Evolutionary conservation across 2,888 invertebrate species (phyloP).

Genomic region (Imbricaverruca yamaguchii): DNA sequence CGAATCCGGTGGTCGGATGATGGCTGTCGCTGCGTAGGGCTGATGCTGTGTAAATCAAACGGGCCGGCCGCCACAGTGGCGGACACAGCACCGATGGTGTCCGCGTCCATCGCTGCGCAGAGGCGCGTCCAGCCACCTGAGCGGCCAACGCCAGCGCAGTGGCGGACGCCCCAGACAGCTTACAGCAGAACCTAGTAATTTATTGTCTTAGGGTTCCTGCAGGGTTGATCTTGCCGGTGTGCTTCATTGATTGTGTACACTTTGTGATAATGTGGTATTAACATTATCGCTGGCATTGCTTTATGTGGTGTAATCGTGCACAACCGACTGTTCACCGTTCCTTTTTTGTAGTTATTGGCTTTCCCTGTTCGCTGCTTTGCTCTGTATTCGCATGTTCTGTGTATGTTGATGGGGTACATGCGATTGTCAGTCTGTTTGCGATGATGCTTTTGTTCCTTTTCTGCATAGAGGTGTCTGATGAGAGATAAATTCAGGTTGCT

Average conservation of each 20-base stretch:
- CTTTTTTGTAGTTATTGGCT: too few relatives aligned
- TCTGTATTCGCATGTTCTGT: too few relatives aligned
- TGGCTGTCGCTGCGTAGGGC: background rate
- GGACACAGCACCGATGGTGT: too few relatives aligned
- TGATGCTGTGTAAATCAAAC: background rate
- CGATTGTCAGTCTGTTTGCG: too few relatives aligned
- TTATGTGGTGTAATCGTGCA: background rate
- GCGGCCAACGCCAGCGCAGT: background rate
- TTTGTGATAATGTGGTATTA: constrained; percentile 11
- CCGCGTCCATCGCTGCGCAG: too few relatives aligned
- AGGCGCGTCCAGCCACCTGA: background rate
- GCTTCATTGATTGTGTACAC: background rate
- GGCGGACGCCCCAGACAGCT: background rate
- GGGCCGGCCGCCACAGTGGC: background rate
- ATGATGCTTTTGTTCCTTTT: too few relatives aligned
- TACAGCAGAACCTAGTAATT: background rate
- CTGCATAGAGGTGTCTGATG: too few relatives aligned
- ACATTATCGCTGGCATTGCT: constrained; percentile 19
- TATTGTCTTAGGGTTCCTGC: background rate
- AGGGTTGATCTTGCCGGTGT: background rate
- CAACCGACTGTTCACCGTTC: too few relatives aligned
- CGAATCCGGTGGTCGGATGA: background rate
- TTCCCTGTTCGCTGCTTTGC: too few relatives aligned
- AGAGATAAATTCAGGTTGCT: too few relatives aligned
- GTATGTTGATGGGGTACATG: too few relatives aligned